Conservation (phyloP, 1,140 invertebrate genomes). For the Zaprionus africanus region DNA sequence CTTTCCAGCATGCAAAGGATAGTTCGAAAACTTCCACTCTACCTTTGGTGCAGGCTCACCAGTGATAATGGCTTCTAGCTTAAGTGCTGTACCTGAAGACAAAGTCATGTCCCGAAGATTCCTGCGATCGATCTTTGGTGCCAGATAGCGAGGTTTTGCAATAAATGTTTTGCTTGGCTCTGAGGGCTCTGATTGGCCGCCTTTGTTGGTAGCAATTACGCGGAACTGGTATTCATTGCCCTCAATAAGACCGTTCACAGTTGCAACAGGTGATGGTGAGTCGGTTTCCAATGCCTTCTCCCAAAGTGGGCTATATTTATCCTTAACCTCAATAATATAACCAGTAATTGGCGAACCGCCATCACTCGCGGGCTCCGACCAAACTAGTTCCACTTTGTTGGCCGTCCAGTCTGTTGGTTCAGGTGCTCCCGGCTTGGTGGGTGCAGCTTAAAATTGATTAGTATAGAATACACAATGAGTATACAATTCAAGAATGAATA, state of each 20-base stretch:
- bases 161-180: slow-evolving; percentile 94
- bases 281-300: slow-evolving; percentile 94
- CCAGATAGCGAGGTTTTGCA: slow-evolving; percentile 96
- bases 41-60: slow-evolving; percentile 96
- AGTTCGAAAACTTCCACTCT: slow-evolving; percentile 92
- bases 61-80: slow-evolving; percentile 95
- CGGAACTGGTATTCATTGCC: slow-evolving; percentile 99
- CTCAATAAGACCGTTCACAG: slow-evolving; percentile 95
- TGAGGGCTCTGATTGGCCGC: slow-evolving; percentile 94
- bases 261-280: slow-evolving; percentile 88
- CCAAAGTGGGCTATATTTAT: slow-evolving; percentile 97
- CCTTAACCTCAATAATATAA: slow-evolving; percentile 98
- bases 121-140: slow-evolving; percentile 97
- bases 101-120: slow-evolving; percentile 95
- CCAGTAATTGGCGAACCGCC: slow-evolving; percentile 96
- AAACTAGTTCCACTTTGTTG: slow-evolving; percentile 94
- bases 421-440: slow-evolving; percentile 93
- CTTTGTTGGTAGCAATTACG: slow-evolving; percentile 98
- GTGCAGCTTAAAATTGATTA: slow-evolving; percentile 85
- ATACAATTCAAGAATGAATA: background rate
- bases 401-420: slow-evolving; percentile 96
- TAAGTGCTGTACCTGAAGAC: slow-evolving; percentile 96
- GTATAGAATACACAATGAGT: background rate
- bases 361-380: slow-evolving; percentile 92
- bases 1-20: slow-evolving; percentile 85